Percentiles rank a stretch among this genome's conserved stretches.
Evolutionary conservation across 2,888 invertebrate genomes (phyloP).

Genomic region (Linnaemya tessellans): DNA sequence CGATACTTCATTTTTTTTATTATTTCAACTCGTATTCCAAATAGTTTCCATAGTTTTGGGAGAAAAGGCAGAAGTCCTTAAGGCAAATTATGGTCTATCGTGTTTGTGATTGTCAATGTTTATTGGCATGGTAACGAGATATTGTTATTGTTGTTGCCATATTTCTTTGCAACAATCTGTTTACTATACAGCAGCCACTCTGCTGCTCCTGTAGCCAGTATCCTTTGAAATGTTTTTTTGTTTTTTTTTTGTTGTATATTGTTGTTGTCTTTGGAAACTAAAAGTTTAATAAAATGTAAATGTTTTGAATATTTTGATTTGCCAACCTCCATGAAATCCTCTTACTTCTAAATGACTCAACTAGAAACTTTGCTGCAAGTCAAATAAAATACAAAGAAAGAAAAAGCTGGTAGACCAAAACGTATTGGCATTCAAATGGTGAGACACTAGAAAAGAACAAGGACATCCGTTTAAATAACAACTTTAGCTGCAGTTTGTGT

Average conservation of each 20-base stretch:
- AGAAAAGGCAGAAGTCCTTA: conserved; percentile 36
- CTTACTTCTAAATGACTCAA: conserved; percentile 64
- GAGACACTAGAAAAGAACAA: conserved; percentile 16
- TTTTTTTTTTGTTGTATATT: background rate
- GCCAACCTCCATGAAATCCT: conserved; percentile 65
- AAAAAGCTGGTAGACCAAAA: conserved; percentile 44
- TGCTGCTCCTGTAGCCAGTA: background rate
- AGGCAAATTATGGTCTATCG: conserved; percentile 54
- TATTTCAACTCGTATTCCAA: background rate
- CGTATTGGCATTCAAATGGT: conserved; percentile 70
- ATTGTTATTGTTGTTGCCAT: conserved; percentile 33
- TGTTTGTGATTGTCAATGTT: conserved; percentile 59
- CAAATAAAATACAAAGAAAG: conserved; percentile 3
- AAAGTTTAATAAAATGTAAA: conserved; percentile 61
- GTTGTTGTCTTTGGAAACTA: conserved; percentile 6
- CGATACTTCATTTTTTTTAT: background rate
- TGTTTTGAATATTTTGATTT: conserved; percentile 63
- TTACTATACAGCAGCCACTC: conserved; percentile 17
- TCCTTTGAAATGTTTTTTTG: conserved; percentile 1
- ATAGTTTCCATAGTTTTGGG: conserved; percentile 16
- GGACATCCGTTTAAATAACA: conserved; percentile 54
- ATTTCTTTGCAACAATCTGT: conserved; percentile 37
- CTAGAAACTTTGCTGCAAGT: conserved; percentile 44
- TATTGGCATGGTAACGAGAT: conserved; percentile 54
- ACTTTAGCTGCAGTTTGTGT: conserved; percentile 49